Evolutionary conservation across 2,113 vertebrate species (phyloP).

Genomic region (Xyrauchen texanus): DNA sequence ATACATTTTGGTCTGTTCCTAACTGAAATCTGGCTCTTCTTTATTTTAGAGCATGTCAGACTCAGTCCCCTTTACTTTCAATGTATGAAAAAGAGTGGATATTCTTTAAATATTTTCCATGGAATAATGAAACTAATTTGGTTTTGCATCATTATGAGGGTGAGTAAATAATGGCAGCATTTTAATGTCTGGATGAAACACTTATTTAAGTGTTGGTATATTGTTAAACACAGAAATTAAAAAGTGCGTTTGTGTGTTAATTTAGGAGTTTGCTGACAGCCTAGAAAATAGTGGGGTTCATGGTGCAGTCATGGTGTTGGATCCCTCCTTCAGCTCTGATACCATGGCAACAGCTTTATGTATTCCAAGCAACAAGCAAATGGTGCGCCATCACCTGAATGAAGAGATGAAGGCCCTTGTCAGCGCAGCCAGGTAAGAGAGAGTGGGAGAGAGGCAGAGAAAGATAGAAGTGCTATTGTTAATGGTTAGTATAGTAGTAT

Average conservation of each 20-base stretch:
- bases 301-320: conserved; percentile 83
- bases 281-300: conserved; percentile 83
- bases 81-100: no score
- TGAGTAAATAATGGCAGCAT: no score
- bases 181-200: no score
- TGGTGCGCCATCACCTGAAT: conserved; percentile 82
- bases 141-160: no score
- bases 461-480: neutral
- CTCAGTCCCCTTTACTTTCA: no score
- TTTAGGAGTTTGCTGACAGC: conserved; percentile 82
- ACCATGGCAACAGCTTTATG: conserved; percentile 75
- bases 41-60: no score
- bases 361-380: conserved; percentile 82
- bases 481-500: neutral
- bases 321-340: conserved; percentile 79
- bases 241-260: neutral
- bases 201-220: neutral
- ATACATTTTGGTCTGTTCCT: no score
- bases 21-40: no score
- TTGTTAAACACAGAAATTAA: neutral
- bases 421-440: conserved; percentile 71
- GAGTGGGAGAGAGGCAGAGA: neutral
- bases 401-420: conserved; percentile 82
- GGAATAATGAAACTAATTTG: no score
- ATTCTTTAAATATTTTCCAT: no score